These are phyloP conservation scores for Polymixis flavicincta DNA, from an alignment of 2,888 invertebrate genomes.

Conservation along the genomic window DNA sequence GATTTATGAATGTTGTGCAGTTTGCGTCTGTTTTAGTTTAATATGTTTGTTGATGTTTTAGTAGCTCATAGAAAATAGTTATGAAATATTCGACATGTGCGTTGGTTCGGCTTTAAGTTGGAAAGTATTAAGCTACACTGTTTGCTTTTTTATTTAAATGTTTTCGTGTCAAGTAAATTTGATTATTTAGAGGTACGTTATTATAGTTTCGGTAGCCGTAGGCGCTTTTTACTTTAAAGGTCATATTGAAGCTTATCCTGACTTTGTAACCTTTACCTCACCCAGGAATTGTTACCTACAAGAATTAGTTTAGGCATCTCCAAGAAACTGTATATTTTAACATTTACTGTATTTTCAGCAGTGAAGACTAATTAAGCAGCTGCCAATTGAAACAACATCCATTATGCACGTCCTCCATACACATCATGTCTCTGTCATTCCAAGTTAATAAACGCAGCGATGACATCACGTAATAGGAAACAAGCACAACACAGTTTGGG, in stretches of 20 bases:
- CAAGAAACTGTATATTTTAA: not conserved
- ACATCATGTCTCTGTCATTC: conserved; percentile 38
- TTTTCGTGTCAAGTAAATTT: not conserved
- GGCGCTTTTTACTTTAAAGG: not conserved
- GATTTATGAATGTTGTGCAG: conserved; percentile 54
- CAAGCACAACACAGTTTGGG: conserved; percentile 27
- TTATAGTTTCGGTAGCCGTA: not conserved
- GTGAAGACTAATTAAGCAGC: conserved; percentile 23
- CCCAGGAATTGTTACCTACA: not conserved
- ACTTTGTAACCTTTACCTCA: not conserved
- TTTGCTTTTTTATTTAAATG: not conserved
- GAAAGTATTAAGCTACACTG: not conserved
- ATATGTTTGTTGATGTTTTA: conserved; percentile 32
- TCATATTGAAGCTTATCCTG: not conserved
- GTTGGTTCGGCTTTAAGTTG: not conserved
- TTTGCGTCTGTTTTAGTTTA: conserved; percentile 20
- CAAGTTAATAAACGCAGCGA: conserved; percentile 45
- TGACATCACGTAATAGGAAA: conserved; percentile 44
- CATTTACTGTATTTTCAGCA: not conserved
- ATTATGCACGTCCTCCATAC: conserved; percentile 25
- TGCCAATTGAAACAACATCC: conserved; percentile 21
- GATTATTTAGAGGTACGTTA: not conserved
- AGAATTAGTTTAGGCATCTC: not conserved
- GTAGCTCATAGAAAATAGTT: conserved; percentile 19
- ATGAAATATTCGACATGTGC: conserved; percentile 14